Percentiles rank a stretch among this genome's conserved stretches.
Evolutionary conservation across 2,888 invertebrate genomes (phyloP).

Genomic region (Germaria angustata): DNA sequence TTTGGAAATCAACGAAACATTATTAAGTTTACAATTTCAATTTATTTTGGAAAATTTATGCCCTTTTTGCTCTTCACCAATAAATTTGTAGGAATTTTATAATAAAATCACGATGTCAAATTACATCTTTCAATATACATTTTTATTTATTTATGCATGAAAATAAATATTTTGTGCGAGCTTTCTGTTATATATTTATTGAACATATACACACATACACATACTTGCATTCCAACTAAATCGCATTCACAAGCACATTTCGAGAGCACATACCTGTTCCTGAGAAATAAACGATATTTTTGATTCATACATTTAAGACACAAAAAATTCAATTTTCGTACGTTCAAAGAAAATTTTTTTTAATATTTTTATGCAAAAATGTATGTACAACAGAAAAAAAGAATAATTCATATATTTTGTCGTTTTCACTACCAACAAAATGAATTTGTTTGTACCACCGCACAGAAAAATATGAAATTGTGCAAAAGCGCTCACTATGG

Average conservation of each 20-base stretch:
- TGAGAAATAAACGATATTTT: too few relatives aligned
- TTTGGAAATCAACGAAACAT: background rate
- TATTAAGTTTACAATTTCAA: background rate
- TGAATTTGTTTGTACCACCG: slow-evolving; percentile 29
- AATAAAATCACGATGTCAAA: slow-evolving; percentile 54
- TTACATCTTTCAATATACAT: slow-evolving; percentile 34
- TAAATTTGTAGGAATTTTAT: slow-evolving; percentile 45
- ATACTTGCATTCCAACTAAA: background rate
- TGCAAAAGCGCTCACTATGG: too few relatives aligned
- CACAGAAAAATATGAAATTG: slow-evolving; percentile 18
- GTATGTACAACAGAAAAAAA: background rate
- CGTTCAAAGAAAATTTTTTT: slow-evolving; percentile 4
- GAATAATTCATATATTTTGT: slow-evolving; percentile 31
- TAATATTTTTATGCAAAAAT: slow-evolving; percentile 10
- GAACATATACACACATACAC: background rate
- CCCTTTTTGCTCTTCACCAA: background rate
- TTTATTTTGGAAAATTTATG: background rate
- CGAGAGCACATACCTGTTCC: background rate
- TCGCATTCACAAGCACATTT: background rate
- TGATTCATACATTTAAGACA: too few relatives aligned
- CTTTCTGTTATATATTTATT: slow-evolving; percentile 8
- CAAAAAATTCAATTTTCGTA: too few relatives aligned
- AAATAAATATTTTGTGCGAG: background rate
- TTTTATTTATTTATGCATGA: slow-evolving; percentile 10
- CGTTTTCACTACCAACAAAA: slow-evolving; percentile 39